These are phyloP conservation scores for Orcinus orca DNA, from an alignment of 2,113 vertebrate species.

Conservation along the genomic window DNA sequence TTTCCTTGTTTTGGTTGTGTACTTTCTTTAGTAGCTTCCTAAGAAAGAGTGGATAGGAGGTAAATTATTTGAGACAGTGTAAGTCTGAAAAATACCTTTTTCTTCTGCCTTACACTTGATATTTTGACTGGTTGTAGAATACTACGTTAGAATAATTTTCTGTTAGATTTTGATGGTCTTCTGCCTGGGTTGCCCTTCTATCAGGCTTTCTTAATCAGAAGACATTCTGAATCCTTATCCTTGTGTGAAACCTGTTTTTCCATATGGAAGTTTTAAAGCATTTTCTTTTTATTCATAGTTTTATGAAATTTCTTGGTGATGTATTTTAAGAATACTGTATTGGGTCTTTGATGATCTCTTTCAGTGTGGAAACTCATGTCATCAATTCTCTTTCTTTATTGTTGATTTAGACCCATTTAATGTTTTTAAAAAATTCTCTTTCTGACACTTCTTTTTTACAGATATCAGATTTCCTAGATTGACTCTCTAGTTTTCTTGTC, in stretches of 20 bases:
- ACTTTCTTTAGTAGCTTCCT: neutral
- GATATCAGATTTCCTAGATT: neutral
- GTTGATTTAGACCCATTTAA: neutral
- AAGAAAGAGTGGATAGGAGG: neutral
- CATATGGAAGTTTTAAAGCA: neutral
- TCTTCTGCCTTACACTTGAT: neutral
- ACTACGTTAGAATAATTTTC: neutral
- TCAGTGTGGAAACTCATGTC: neutral
- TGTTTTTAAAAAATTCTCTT: neutral
- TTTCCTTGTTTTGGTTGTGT: neutral
- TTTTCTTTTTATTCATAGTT: neutral
- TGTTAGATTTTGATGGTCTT: neutral
- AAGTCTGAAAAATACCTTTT: constrained; percentile 14
- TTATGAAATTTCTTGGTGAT: constrained; percentile 5
- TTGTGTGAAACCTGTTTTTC: neutral
- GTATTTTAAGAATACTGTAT: neutral
- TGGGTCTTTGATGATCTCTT: neutral
- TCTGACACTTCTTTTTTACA: neutral
- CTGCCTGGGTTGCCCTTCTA: neutral
- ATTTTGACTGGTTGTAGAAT: neutral
- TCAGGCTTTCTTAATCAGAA: neutral
- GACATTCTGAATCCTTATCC: neutral
- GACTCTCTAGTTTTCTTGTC: neutral
- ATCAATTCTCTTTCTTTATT: neutral
- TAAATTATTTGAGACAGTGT: neutral